These are phyloP conservation scores for Choristoneura fumiferana DNA, from an alignment of 1,140 invertebrate genomes.

Conservation along the genomic window DNA sequence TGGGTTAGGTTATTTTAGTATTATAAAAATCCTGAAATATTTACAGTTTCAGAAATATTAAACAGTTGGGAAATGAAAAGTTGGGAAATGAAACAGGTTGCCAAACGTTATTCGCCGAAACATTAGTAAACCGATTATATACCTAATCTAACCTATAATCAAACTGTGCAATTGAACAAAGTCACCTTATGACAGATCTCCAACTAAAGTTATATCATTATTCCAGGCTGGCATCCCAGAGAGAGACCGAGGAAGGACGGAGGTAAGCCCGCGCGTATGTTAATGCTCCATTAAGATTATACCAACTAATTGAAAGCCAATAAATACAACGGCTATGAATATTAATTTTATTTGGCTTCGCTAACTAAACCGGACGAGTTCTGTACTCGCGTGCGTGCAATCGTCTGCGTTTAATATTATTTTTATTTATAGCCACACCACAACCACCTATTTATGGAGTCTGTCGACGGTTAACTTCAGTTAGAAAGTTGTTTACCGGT, in stretches of 20 bases:
- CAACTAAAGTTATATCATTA: too few relatives aligned
- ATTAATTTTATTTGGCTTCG: slow-evolving; percentile 74
- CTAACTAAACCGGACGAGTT: slow-evolving; percentile 39
- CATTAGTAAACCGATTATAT: too few relatives aligned
- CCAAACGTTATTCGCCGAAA: too few relatives aligned
- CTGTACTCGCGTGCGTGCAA: slow-evolving; percentile 49
- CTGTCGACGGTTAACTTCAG: slow-evolving; percentile 12
- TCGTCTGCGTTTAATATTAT: slow-evolving; percentile 24
- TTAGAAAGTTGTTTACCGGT: slow-evolving; percentile 23
- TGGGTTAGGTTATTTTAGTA: too few relatives aligned
- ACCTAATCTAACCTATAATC: too few relatives aligned
- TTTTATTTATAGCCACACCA: slow-evolving; percentile 17
- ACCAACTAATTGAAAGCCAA: slow-evolving; percentile 79
- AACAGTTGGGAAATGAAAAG: too few relatives aligned
- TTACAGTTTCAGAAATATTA: too few relatives aligned
- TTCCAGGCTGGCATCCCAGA: slow-evolving; percentile 49
- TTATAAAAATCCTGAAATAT: too few relatives aligned
- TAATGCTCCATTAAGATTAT: slow-evolving; percentile 78
- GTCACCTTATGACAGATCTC: too few relatives aligned
- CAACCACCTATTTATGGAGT: background rate
- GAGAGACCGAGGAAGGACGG: slow-evolving; percentile 45
- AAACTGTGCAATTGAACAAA: too few relatives aligned
- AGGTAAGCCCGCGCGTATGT: slow-evolving; percentile 66
- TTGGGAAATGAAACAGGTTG: too few relatives aligned
- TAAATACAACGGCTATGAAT: slow-evolving; percentile 78